These are phyloP conservation scores for Plumapathes pennacea DNA, from an alignment of 92 coral and sea anemone species.

Conservation along the genomic window DNA sequence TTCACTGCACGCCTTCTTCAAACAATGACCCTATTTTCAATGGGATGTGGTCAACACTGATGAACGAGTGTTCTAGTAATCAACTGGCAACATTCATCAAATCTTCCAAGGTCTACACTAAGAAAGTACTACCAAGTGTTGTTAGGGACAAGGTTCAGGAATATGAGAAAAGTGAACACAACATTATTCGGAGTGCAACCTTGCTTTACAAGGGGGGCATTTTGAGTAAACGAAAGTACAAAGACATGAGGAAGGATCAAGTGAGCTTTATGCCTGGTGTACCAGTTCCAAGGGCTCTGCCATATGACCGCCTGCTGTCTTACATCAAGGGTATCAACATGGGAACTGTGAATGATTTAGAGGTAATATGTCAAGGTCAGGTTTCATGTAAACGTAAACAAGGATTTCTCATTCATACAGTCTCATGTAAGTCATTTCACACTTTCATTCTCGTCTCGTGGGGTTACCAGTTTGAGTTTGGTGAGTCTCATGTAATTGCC, in stretches of 20 bases:
- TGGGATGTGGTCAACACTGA: conserved; percentile 23
- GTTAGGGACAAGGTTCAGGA: conserved; percentile 8
- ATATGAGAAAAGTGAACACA: conserved; percentile 25
- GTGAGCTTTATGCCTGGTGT: conserved; percentile 19
- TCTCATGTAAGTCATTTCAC: no score
- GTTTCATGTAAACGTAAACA: no score
- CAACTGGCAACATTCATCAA: neutral
- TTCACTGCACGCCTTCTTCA: conserved; percentile 19
- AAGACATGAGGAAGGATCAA: conserved; percentile 30
- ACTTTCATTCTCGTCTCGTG: no score
- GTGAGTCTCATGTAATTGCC: no score
- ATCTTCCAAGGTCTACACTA: conserved; percentile 5
- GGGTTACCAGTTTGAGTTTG: no score
- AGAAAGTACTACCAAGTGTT: conserved; percentile 18
- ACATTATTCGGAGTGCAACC: conserved; percentile 19
- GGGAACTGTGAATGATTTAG: conserved; percentile 21
- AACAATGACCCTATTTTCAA: neutral
- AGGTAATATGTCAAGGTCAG: no score
- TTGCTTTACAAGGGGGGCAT: conserved; percentile 30
- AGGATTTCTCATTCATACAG: no score
- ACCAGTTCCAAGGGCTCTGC: conserved; percentile 12
- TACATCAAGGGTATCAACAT: conserved; percentile 21
- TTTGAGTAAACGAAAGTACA: conserved; percentile 23
- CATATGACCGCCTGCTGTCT: conserved; percentile 10
- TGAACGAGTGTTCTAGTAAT: conserved; percentile 2